Evolutionary conservation across 2,888 invertebrate species (phyloP), one percentile per base, ranked within the genome.

Genomic region (Melieria picta): DNA sequence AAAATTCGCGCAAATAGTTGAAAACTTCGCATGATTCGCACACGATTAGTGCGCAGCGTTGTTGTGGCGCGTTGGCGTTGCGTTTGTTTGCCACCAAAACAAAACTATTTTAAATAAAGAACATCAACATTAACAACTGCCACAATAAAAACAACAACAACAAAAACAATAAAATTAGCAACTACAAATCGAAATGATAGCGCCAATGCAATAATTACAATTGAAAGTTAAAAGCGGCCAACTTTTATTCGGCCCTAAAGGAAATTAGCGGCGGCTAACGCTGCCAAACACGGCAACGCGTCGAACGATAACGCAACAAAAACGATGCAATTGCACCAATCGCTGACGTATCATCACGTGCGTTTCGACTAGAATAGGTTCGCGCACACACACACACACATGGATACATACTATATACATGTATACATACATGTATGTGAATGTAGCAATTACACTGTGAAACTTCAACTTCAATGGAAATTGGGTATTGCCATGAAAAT

Each of bases 31-130:
- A 52, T 52, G 52, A 52, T 52, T 52, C 13, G 52, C 4, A 13
- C 13, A 11, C 13, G 52, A 52, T 52, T 52, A 13, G 13, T n/a
- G n/a, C 52, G 52, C 65, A 55, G 60, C 60, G 61, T 71, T 71
- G 65, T 71, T 71, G 65, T 52, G 52, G 60, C 62, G 62, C 47
- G 13, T 56, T 69, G 69, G 64, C n/a, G n/a, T 72, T 72, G 72
- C 68, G 64, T 65, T 72, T 67, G 67, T 67, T 72, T 64, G 10
- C 13, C 16, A 58, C 47, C 11, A 30, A 30, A 5, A 11, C 11
- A 30, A 52, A 42, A 47, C 47, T 62, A 13, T 61, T 45, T 62
- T 43, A 57, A 6, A 66, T 10, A 57, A 62, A 50, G 1, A 56
- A 57, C 7, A 11, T 43, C 47, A 64, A 65, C 42, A 43, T 7